Evolutionary conservation across 2,797 vertebrate genomes (phyloP).

Genomic region (Gastrophryne carolinensis): DNA sequence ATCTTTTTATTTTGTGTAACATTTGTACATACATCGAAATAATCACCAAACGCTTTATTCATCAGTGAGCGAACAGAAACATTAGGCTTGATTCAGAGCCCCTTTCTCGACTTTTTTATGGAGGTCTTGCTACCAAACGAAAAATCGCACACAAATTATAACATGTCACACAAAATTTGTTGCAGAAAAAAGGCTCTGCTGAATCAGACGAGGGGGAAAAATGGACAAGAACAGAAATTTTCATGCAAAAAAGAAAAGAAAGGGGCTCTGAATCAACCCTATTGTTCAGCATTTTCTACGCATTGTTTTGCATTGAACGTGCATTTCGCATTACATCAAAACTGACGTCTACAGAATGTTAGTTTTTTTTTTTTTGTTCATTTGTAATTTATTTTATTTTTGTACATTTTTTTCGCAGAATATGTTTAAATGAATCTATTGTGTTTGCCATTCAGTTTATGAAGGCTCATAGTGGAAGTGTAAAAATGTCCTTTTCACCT

Average conservation of each 20-base stretch:
- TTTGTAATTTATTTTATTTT: conserved; percentile 88
- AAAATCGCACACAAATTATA: no score
- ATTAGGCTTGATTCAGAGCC: no score
- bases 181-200: no score
- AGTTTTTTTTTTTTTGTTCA: conserved; percentile 64
- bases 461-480: conserved; percentile 75
- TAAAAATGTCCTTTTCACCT: conserved; percentile 63
- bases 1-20: not conserved
- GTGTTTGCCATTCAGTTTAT: conserved; percentile 79
- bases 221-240: no score
- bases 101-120: no score
- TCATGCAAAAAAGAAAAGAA: no score
- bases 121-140: no score
- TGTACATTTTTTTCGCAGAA: conserved; percentile 84
- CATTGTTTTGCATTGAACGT: conserved; percentile 72
- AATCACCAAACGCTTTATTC: not conserved
- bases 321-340: conserved; percentile 71
- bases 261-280: no score
- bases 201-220: no score
- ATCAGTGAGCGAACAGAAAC: not conserved
- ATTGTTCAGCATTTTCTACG: conserved; percentile 60
- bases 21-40: not conserved
- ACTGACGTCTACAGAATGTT: conserved; percentile 79
- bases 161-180: no score
- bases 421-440: conserved; percentile 76